Evolutionary conservation across 2,797 vertebrate genomes (phyloP).

Genomic region (Liparis tanakae): DNA sequence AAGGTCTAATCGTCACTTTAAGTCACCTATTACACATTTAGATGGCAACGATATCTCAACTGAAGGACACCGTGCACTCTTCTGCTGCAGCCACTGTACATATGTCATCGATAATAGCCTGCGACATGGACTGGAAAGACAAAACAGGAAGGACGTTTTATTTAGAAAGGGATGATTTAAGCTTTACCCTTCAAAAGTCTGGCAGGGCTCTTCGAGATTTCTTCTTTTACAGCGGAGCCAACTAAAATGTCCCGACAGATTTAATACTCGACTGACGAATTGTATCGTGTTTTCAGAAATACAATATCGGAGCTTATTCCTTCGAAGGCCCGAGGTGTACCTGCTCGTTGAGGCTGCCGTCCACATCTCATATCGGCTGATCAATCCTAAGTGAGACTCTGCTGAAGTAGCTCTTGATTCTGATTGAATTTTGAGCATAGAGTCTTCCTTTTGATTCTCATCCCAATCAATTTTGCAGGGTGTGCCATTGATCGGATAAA

Average conservation of each 20-base stretch:
- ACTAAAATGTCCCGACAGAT: slow-evolving; percentile 26
- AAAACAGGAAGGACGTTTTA: slow-evolving; percentile 44
- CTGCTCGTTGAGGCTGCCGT: slow-evolving; percentile 55
- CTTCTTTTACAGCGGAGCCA: background rate
- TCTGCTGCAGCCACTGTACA: slow-evolving; percentile 37
- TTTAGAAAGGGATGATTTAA: slow-evolving; percentile 45
- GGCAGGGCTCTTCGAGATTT: slow-evolving; percentile 16
- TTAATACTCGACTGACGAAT: slow-evolving; percentile 58
- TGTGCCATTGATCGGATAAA: slow-evolving; percentile 76
- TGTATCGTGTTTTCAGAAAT: slow-evolving; percentile 52
- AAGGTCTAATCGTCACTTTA: slow-evolving; percentile 70
- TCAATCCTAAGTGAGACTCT: slow-evolving; percentile 72
- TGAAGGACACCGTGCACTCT: slow-evolving; percentile 59
- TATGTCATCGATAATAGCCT: slow-evolving; percentile 64
- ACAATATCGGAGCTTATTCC: slow-evolving; percentile 56
- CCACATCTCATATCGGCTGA: slow-evolving; percentile 59
- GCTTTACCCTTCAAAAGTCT: slow-evolving; percentile 51
- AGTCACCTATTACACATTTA: slow-evolving; percentile 69
- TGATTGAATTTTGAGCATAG: slow-evolving; percentile 74
- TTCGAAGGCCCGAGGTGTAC: slow-evolving; percentile 43
- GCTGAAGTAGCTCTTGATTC: slow-evolving; percentile 69
- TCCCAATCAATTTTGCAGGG: slow-evolving; percentile 69
- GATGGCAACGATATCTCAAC: slow-evolving; percentile 64
- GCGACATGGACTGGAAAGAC: slow-evolving; percentile 35
- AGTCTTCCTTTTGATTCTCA: slow-evolving; percentile 76